Percentiles rank a stretch among this genome's conserved stretches.
Evolutionary conservation across 2,113 vertebrate genomes (phyloP).

Genomic region (Trinectes maculatus): DNA sequence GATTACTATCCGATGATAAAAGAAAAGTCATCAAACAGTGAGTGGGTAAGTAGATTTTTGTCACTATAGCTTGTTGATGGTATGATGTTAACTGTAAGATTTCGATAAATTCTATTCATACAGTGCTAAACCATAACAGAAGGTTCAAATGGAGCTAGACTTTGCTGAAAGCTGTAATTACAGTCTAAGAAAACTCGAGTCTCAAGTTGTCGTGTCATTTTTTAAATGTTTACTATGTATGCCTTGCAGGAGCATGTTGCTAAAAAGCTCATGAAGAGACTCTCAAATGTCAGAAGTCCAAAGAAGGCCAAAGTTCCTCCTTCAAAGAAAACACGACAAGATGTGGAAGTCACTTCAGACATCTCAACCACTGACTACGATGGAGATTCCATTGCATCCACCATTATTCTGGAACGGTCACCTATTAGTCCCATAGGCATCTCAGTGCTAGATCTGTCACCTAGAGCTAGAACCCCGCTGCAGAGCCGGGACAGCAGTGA

Average conservation of each 20-base stretch:
- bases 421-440: not conserved
- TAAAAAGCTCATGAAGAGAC: not conserved
- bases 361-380: not conserved
- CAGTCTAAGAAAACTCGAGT: no score
- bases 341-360: not conserved
- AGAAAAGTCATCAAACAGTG: not conserved
- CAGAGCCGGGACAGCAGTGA: no score
- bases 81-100: not conserved
- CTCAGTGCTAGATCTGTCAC: no score
- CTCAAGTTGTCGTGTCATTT: no score
- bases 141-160: no score
- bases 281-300: not conserved
- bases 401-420: not conserved
- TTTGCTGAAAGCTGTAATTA: no score
- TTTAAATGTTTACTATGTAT: no score
- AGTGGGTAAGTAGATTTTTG: not conserved
- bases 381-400: constrained; percentile 19
- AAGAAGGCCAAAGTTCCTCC: not conserved
- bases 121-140: no score
- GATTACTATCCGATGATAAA: not conserved
- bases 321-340: not conserved
- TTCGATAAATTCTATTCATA: no score
- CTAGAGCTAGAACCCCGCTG: no score
- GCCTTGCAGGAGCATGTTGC: no score
- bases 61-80: not conserved